Base-by-base conservation (phyloP, 2,113 vertebrate species). In the Siphamia tubifer region DNA sequence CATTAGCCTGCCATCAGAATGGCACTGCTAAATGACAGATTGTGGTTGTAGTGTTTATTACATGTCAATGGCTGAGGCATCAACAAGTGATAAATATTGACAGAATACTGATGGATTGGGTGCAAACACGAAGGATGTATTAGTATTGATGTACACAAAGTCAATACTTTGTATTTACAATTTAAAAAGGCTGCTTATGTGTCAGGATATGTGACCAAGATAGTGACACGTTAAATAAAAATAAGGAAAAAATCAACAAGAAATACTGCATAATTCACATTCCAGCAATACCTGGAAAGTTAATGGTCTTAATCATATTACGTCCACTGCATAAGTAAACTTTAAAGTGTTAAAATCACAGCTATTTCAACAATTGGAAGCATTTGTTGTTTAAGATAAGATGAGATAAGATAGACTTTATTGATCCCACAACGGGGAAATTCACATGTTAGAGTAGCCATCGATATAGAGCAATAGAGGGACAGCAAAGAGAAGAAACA, bases 71-170 rank as follows among this genome's bases (percentile, higher is more conserved):
- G 23, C 36, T 15, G 47, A 20, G 19, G 23, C 43, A 74, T 47
- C 78, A 25, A 52, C 17, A 19, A 44, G 16, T 20, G 12, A 39
- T 35, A 54, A 25, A 51, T 81, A 76, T 70, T 74, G 79, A 67
- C 81, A 68, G 8, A 36, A 8, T 17, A 24, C 60, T 79, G 76
- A 77, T 53, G 49, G 48, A 68, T 51, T 23, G 56, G 66, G 34
- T 12, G 43, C 32, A 52, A 49, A 47, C 67, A 57, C 24, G 42
- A 24, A 44, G 55, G 62, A 40, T 60, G 35, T 34, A 54, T 64
- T 43, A 40, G 35, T 57, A 77, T 31, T 43, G 56, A 83, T 10
- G 57, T 11, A 39, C 16, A 17, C 21, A 1, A 0, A 42, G 68
- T 66, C 65, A 9, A 72, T 78, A 62, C 0, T 31, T 56, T 42